Conservation (phyloP, 2,888 invertebrate species). For the Polyommatus icarus region DNA sequence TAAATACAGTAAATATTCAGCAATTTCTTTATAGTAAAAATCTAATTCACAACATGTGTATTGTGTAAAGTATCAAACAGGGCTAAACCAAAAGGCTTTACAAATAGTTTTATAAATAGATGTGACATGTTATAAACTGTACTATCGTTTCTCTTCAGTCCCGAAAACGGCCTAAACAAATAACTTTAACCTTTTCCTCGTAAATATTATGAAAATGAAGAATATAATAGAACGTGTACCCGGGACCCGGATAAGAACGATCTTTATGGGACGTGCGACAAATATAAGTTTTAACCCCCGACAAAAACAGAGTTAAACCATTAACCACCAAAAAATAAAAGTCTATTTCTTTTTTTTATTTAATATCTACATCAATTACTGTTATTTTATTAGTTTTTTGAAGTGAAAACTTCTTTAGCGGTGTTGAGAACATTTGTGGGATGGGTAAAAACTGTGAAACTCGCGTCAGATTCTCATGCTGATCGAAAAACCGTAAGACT, state of each 20-base stretch:
- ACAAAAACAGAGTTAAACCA: too few species aligned
- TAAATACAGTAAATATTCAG: too few species aligned
- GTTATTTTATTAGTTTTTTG: too few species aligned
- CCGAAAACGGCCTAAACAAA: background rate
- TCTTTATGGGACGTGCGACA: background rate
- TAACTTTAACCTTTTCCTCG: background rate
- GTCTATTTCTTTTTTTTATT: too few species aligned
- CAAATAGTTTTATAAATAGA: slow-evolving; percentile 8
- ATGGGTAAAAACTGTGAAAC: too few species aligned
- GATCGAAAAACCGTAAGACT: too few species aligned
- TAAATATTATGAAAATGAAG: slow-evolving; percentile 9
- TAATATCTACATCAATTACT: too few species aligned
- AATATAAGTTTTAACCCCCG: background rate
- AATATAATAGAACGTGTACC: background rate
- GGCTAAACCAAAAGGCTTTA: background rate
- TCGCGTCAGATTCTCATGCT: too few species aligned
- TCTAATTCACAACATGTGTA: background rate
- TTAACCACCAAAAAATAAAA: too few species aligned
- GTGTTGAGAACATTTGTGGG: too few species aligned
- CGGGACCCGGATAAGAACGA: background rate
- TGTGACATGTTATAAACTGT: background rate
- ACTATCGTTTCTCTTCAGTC: background rate
- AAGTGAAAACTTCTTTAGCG: too few species aligned
- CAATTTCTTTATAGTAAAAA: background rate
- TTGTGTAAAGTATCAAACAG: background rate